phyloP scores from a whole-genome alignment of 2,888 invertebrate genomes.

The Orchesellides sinensis region DNA sequence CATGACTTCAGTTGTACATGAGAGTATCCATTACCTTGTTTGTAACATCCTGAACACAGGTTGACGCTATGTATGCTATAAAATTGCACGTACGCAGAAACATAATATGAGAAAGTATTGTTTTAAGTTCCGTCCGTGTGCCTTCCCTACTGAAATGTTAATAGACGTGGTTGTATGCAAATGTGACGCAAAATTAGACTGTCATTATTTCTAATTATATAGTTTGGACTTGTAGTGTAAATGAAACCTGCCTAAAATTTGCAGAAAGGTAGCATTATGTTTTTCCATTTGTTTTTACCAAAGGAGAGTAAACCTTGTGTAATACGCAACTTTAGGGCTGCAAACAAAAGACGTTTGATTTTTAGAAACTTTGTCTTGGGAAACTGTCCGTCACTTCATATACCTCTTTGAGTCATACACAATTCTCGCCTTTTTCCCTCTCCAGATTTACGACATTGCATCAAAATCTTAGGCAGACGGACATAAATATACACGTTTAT shows the following conservation, averaged over 20 bases:
- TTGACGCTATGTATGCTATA: neutral
- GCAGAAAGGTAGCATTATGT: neutral
- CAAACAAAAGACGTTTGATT: neutral
- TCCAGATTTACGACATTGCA: slow-evolving; percentile 36
- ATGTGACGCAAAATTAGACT: slow-evolving; percentile 56
- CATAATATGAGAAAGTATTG: neutral
- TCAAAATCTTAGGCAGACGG: too few species aligned
- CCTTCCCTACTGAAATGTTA: neutral
- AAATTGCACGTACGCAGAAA: neutral
- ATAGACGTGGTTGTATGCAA: neutral
- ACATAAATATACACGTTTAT: neutral
- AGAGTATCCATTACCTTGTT: slow-evolving; percentile 2
- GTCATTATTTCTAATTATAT: slow-evolving; percentile 61
- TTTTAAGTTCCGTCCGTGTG: too few species aligned
- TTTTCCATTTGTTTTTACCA: neutral
- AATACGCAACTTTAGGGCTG: neutral
- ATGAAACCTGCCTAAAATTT: slow-evolving; percentile 37
- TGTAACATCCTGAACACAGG: too few species aligned
- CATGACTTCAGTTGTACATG: too few species aligned
- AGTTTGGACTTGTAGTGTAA: slow-evolving; percentile 8
- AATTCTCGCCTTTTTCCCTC: neutral
- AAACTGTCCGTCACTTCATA: neutral
- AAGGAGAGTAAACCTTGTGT: too few species aligned
- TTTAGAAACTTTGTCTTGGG: neutral
- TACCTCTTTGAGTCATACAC: too few species aligned